Evolutionary conservation across 2,797 vertebrate species (phyloP), one percentile per base, ranked within the genome.

Genomic region (Trachurus trachurus): DNA sequence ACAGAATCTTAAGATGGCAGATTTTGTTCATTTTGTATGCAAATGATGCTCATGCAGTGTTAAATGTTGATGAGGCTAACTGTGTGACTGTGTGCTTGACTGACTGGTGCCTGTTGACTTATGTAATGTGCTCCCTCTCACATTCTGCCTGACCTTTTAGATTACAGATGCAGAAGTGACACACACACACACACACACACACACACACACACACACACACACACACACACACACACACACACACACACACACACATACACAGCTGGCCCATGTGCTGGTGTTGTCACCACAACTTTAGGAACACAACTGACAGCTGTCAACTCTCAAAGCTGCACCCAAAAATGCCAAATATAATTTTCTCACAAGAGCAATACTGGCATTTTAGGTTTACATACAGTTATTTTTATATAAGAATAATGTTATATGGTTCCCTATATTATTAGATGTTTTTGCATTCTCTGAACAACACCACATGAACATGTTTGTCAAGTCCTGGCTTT

Each of bases 71-170:
- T 52, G 31, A 56, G 22, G 19, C 16, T 22, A 37, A 57, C 15
- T 44, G 39, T 66, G 40, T 53, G 53, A 65, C 59, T 17, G 21
- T 59, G 6, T 16, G 65, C 42, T 22, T 78, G 49, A 70, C 58
- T 53, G 22, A 56, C 19, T 66, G 64, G 13, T 37, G 57, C 17
- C n/a, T 68, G 58, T 69, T 71, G 53, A 15, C 31, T 67, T 61
- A 53, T 52, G 42, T 45, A 59, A 68, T 21, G 31, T 9, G 66
- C 37, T 31, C 40, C 66, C 34, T 31, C 6, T 47, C 37, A 34
- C 21, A 47, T 49, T 49, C 42, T 42, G 31, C 45, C 17, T 13
- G 26, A 66, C 67, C 62, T 71, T 66, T 71, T 1, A 2, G 5
- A 50, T 19, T 10, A n/a, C n/a, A n/a, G n/a, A n/a, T n/a, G n/a